Base-by-base conservation (phyloP, 2,888 invertebrate species). In the Cheilosia pagana region DNA sequence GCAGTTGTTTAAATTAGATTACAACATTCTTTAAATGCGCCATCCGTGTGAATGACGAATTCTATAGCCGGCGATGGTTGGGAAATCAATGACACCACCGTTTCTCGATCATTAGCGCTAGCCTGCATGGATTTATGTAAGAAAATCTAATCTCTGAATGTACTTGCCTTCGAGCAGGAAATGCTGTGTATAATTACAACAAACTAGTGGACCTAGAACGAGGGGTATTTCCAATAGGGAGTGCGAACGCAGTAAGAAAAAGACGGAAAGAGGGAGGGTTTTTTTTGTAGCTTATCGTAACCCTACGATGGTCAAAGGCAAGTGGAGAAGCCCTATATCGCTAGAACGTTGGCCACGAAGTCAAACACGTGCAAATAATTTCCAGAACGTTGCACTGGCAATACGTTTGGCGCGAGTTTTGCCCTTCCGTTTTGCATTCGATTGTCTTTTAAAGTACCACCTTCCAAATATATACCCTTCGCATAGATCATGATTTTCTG, bases 311-410 rank as follows among this genome's bases (percentile, higher is more conserved):
- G 43, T 45, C 50, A 71, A 57, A 55, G 41, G 21, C 21, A 55
- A 65, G 31, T 39, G 35, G 63, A 59, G 79, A 85, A 85, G 70
- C 83, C 83, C 45, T 75, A 85, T 75, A 81, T 70, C 19, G 75
- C 45, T 43, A 50, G 75, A 68, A 79, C 41, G 70, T 59, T 79
- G 23, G 35, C 74, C 75, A 75, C 79, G 35, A 53, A 70, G 16
- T 10, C 23, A 31, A 79, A 72, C 74, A 85, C 83, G 83, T 85
- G 83, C 59, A 79, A 81, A 78, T 79, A 52, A 74, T 79, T 81
- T 70, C 74, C 68, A 85, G 83, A 85, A 85, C 79, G 45, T 85
- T 83, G 83, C 83, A 83, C 83, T 74, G 55, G 16, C 57, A n/a
- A n/a, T 57, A 63, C 63, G 65, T 35, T 28, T 45, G 28, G 48